Conservation (phyloP, 2,113 vertebrate species). For the Benitochromis conjunctus region DNA sequence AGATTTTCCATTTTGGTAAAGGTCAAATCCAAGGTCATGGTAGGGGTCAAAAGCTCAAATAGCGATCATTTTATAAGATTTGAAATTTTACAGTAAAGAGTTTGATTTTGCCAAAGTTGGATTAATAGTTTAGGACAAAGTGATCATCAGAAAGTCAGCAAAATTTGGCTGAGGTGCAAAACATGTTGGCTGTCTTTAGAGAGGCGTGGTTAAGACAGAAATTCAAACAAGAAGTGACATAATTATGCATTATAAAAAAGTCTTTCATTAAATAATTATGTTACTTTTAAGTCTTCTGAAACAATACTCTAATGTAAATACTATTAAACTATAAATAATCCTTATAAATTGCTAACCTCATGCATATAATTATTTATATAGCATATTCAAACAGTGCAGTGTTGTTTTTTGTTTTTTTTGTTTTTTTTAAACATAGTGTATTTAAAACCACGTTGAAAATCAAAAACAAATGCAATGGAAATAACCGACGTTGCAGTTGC, state of each 20-base stretch:
- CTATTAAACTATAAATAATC: not conserved
- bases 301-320: not conserved
- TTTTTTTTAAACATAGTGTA: not conserved
- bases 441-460: not conserved
- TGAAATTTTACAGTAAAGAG: not conserved
- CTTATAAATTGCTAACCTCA: not conserved
- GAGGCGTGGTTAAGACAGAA: not conserved
- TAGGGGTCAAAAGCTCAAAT: not conserved
- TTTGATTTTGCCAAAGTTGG: not conserved
- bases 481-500: not conserved
- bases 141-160: not conserved
- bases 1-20: not conserved
- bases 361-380: not conserved
- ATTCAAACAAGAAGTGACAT: not conserved
- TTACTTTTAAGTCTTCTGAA: not conserved
- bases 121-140: not conserved
- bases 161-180: not conserved
- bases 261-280: not conserved
- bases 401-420: too few species aligned
- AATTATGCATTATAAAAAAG: not conserved
- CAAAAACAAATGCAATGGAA: not conserved
- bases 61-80: not conserved
- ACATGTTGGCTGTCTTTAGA: not conserved
- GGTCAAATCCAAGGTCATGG: not conserved
- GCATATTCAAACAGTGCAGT: not conserved